Percentiles rank a stretch among this genome's conserved stretches.
phyloP scores from a whole-genome alignment of 37 sponge, comb jelly and placozoan genomes.

The Beroe forskalii region DNA sequence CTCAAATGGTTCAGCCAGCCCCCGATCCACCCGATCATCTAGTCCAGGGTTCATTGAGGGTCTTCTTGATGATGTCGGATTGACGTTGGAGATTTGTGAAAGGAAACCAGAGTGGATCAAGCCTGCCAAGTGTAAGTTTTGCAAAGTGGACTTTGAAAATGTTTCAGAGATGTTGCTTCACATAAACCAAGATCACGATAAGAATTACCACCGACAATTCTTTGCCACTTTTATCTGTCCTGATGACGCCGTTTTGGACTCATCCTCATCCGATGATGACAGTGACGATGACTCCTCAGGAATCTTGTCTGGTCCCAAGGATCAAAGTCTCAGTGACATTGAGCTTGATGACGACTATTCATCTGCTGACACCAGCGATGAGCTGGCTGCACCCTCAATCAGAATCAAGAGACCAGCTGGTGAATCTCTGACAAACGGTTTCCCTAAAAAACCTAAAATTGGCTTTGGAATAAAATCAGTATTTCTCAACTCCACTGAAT shows the following conservation, averaged over 20 bases:
- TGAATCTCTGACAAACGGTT: conserved; percentile 13
- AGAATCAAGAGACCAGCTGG: conserved; percentile 50
- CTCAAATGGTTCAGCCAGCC: background rate
- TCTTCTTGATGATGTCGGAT: conserved; percentile 21
- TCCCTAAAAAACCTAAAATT: background rate
- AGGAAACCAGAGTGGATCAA: conserved; percentile 13
- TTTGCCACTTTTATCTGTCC: background rate
- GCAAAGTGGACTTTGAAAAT: conserved; percentile 27
- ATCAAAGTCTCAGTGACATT: conserved; percentile 43
- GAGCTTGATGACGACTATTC: conserved; percentile 8
- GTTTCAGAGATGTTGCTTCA: conserved; percentile 48
- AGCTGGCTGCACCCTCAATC: background rate
- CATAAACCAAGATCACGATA: background rate
- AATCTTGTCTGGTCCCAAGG: background rate
- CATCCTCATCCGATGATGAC: background rate
- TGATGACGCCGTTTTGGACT: background rate
- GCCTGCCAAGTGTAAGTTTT: conserved; percentile 22
- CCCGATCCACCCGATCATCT: background rate
- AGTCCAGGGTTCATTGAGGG: conserved; percentile 18
- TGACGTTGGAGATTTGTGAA: conserved; percentile 23
- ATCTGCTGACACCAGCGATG: background rate
- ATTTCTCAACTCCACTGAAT: background rate
- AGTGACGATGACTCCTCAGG: background rate
- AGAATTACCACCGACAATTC: conserved; percentile 31
- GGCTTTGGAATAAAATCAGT: background rate